Evolutionary conservation across 2,797 vertebrate species (phyloP).

Genomic region (Eospalax fontanierii): DNA sequence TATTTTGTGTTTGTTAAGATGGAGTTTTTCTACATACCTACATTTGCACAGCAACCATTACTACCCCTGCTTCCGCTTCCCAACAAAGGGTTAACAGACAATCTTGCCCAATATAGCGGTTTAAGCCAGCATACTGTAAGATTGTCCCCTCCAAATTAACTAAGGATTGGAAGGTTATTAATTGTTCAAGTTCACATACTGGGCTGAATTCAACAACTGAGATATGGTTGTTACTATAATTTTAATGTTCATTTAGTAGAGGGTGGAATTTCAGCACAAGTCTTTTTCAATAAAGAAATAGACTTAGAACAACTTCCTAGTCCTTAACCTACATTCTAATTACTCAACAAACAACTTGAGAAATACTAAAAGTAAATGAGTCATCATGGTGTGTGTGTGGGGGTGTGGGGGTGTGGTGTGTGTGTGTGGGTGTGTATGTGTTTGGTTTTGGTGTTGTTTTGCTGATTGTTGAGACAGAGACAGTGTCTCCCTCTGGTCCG

Average conservation of each 20-base stretch:
- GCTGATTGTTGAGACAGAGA: too few species aligned
- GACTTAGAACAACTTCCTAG: neutral
- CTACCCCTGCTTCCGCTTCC: neutral
- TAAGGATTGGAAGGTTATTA: neutral
- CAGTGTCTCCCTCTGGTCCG: too few species aligned
- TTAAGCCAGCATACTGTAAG: neutral
- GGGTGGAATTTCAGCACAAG: neutral
- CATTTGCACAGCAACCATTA: neutral
- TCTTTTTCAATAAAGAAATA: neutral
- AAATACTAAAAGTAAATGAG: neutral
- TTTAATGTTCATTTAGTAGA: neutral
- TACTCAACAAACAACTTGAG: conserved; percentile 4
- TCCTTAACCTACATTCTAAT: neutral
- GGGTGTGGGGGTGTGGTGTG: too few species aligned
- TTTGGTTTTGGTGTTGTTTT: too few species aligned
- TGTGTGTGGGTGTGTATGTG: too few species aligned
- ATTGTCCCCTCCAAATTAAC: neutral
- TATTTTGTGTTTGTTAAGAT: neutral
- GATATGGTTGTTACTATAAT: neutral
- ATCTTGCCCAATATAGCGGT: too few species aligned
- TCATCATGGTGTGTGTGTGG: too few species aligned
- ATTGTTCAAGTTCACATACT: neutral
- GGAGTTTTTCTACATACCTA: neutral
- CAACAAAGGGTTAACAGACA: neutral
- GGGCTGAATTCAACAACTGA: neutral